Evolutionary conservation across 2,113 vertebrate species (phyloP).

Genomic region (Cervus canadensis): DNA sequence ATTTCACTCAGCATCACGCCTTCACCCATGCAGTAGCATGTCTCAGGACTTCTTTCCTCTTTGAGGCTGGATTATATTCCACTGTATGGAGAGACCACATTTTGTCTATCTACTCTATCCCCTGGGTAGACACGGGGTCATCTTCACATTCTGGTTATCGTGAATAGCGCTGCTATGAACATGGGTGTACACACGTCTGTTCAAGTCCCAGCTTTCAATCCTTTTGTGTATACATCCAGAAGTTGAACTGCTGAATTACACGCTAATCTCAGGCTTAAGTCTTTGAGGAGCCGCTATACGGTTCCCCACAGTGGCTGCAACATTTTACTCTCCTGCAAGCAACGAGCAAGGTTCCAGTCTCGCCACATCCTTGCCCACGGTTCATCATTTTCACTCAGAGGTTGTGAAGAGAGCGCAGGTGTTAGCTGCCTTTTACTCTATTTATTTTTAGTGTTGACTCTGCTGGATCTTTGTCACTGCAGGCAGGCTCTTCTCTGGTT

Average conservation of each 20-base stretch:
- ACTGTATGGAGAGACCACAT: background rate
- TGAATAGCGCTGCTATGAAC: background rate
- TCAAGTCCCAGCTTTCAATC: background rate
- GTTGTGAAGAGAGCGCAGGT: background rate
- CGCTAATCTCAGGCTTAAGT: too few species aligned
- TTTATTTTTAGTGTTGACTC: background rate
- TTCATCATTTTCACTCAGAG: background rate
- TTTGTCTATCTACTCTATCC: background rate
- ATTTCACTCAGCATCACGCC: background rate
- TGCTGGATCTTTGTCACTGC: background rate
- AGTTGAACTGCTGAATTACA: accelerated
- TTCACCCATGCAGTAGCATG: background rate
- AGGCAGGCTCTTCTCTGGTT: background rate
- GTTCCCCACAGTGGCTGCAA: background rate
- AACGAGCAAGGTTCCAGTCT: accelerated
- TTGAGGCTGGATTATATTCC: background rate
- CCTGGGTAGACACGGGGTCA: background rate
- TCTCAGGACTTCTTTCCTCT: background rate
- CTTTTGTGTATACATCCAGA: background rate
- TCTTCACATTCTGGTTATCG: background rate
- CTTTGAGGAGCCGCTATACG: accelerated
- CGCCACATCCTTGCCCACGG: accelerated
- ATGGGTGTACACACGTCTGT: background rate
- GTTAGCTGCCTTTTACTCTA: background rate
- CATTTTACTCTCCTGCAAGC: accelerated